A percentile compares a stretch with the other conserved stretches of the same genome.
These are phyloP conservation scores for Pseudocheirus occidentalis DNA, from an alignment of 2,797 vertebrate genomes.

Conservation along the genomic window DNA sequence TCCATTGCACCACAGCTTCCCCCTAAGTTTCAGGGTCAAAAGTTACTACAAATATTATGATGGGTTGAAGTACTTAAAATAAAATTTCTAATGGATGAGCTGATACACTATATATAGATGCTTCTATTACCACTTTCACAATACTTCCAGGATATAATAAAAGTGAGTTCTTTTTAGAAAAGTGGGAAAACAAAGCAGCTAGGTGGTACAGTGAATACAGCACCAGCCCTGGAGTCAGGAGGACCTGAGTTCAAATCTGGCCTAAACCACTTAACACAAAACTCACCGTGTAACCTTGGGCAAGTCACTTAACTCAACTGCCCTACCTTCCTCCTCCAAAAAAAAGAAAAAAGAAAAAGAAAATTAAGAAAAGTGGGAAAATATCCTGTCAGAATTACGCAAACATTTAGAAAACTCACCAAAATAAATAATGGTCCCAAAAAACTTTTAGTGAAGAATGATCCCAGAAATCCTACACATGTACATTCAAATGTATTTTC, in stretches of 20 bases:
- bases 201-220: too few relatives aligned
- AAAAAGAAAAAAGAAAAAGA: too few relatives aligned
- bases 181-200: not conserved
- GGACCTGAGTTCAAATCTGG: too few relatives aligned
- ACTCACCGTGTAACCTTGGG: too few relatives aligned
- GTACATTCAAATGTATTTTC: not conserved
- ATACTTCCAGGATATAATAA: not conserved
- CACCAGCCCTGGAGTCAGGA: too few relatives aligned
- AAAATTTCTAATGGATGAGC: not conserved
- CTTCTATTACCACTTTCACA: not conserved
- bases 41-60: not conserved
- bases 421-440: not conserved
- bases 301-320: too few relatives aligned
- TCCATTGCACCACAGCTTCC: not conserved
- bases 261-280: too few relatives aligned
- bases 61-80: not conserved
- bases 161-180: not conserved
- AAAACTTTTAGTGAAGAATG: not conserved
- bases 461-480: not conserved
- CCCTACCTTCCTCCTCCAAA: too few relatives aligned
- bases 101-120: accelerated
- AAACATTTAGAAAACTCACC: not conserved
- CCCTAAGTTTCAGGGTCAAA: not conserved
- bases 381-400: not conserved
- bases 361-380: not conserved